phyloP scores from a whole-genome alignment of 2,888 invertebrate genomes.

The Dryadula phaetusa region DNA sequence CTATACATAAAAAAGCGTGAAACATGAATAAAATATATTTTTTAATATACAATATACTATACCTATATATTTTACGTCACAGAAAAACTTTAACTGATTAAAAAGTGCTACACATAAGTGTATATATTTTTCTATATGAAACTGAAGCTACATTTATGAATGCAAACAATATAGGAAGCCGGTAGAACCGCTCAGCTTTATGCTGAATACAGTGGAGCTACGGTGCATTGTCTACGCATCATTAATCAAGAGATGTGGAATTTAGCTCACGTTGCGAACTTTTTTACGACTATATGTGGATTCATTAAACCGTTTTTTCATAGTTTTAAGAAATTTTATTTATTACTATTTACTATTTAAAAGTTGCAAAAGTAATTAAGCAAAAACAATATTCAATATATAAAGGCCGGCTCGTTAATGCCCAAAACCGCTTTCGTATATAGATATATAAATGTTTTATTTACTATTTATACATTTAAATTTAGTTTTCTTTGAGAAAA shows the following conservation, averaged over 20 bases:
- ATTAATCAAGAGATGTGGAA: slow-evolving; percentile 35
- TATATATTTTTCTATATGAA: background rate
- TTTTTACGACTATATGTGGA: slow-evolving; percentile 1
- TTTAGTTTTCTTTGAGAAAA: background rate
- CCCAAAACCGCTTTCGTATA: too few relatives aligned
- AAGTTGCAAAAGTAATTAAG: background rate
- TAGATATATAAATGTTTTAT: background rate
- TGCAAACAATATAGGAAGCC: slow-evolving; percentile 16
- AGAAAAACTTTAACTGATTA: background rate
- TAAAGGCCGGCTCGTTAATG: background rate
- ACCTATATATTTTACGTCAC: too few relatives aligned
- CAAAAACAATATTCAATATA: background rate
- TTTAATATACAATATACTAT: too few relatives aligned
- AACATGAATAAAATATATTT: too few relatives aligned
- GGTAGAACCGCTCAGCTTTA: slow-evolving; percentile 15
- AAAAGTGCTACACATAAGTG: background rate
- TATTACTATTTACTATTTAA: slow-evolving; percentile 1
- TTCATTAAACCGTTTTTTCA: slow-evolving; percentile 1
- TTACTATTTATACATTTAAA: background rate
- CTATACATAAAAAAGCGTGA: too few relatives aligned
- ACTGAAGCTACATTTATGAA: slow-evolving; percentile 2
- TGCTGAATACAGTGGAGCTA: slow-evolving; percentile 28
- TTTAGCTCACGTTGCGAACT: slow-evolving; percentile 25
- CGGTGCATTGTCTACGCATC: slow-evolving; percentile 34
- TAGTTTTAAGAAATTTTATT: background rate